These are phyloP conservation scores for Pangasius macronema DNA, from an alignment of 2,797 vertebrate genomes.

Conservation along the genomic window DNA sequence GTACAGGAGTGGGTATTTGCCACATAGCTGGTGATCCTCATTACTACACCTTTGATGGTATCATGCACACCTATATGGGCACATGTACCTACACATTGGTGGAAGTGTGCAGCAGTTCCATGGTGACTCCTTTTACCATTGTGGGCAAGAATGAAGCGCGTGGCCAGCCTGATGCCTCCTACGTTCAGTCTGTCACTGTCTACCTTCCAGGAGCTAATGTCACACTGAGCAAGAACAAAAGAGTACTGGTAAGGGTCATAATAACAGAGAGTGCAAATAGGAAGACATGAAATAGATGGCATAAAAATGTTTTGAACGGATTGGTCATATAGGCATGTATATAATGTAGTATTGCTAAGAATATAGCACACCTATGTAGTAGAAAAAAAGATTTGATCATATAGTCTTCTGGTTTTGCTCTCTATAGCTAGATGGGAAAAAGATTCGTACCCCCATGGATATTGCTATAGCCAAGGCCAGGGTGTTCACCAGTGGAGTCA, in stretches of 20 bases:
- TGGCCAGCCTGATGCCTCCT: slow-evolving; percentile 71
- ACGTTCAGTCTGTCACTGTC: slow-evolving; percentile 71
- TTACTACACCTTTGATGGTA: slow-evolving; percentile 82
- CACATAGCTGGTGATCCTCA: slow-evolving; percentile 77
- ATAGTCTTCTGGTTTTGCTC: slow-evolving; percentile 6
- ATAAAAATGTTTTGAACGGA: not conserved
- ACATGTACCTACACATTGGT: slow-evolving; percentile 81
- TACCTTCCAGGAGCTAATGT: slow-evolving; percentile 67
- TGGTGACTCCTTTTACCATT: slow-evolving; percentile 77
- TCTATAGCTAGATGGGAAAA: slow-evolving; percentile 73
- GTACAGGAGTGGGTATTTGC: slow-evolving; percentile 77
- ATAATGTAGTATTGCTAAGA: not conserved
- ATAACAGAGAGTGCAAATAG: not conserved
- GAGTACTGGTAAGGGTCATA: slow-evolving; percentile 75
- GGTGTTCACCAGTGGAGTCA: slow-evolving; percentile 79
- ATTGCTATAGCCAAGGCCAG: slow-evolving; percentile 61
- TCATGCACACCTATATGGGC: slow-evolving; percentile 79
- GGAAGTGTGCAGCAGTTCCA: slow-evolving; percentile 73
- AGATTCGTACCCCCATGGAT: slow-evolving; percentile 74
- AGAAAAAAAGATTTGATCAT: not conserved
- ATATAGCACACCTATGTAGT: not conserved
- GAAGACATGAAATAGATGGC: not conserved
- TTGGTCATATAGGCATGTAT: not conserved
- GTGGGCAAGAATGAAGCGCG: slow-evolving; percentile 80
- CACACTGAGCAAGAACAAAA: slow-evolving; percentile 74